phyloP scores from a whole-genome alignment of 1,140 invertebrate species.

The Melanaphis sacchari region DNA sequence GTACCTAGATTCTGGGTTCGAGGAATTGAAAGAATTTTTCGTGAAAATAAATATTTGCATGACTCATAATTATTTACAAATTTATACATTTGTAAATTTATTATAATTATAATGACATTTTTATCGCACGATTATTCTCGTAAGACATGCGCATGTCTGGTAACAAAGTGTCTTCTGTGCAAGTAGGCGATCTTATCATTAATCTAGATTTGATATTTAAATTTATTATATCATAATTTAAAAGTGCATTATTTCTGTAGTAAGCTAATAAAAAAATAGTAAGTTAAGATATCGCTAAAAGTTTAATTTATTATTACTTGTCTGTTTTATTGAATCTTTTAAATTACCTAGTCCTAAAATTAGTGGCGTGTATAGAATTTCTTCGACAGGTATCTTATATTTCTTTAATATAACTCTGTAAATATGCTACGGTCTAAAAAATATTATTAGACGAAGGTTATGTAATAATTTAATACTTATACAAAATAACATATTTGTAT shows the following conservation, averaged over 20 bases:
- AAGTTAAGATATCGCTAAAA: not conserved
- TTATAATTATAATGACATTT: not conserved
- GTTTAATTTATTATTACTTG: not conserved
- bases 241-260: not conserved
- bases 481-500: not conserved
- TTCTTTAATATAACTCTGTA: too few species aligned
- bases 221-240: not conserved
- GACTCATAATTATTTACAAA: not conserved
- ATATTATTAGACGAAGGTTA: not conserved
- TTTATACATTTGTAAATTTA: not conserved
- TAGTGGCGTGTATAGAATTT: too few species aligned
- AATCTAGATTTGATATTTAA: not conserved
- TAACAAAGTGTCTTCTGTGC: not conserved
- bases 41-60: not conserved
- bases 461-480: too few species aligned
- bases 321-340: not conserved
- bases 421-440: not conserved
- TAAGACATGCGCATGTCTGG: not conserved
- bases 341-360: not conserved
- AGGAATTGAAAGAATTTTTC: not conserved
- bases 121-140: not conserved
- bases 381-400: too few species aligned
- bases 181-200: not conserved
- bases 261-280: not conserved
- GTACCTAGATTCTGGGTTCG: not conserved